Conservation (phyloP, 2,113 vertebrate genomes). For the Embiotoca jacksoni region DNA sequence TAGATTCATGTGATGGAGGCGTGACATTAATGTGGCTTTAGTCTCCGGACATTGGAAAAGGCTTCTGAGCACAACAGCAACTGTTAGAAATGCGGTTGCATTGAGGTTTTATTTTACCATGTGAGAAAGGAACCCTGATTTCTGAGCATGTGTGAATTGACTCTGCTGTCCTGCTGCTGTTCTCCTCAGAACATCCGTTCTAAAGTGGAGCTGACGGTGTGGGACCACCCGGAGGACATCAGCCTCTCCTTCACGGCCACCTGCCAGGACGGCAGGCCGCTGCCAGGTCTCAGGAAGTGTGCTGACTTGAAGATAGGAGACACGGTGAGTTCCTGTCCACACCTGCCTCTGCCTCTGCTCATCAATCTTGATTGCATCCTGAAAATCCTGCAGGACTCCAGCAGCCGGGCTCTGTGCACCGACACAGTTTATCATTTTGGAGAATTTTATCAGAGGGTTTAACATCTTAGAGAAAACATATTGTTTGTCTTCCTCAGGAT, state of each 20-base stretch:
- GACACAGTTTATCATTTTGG: no score
- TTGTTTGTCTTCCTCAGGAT: no score
- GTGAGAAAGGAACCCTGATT: no score
- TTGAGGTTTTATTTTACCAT: no score
- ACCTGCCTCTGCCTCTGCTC: not conserved
- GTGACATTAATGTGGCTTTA: no score
- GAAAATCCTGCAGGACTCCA: not conserved
- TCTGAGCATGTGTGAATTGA: no score
- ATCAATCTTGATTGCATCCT: not conserved
- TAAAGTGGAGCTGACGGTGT: conserved; percentile 95
- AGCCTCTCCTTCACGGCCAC: conserved; percentile 93
- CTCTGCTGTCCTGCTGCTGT: not conserved
- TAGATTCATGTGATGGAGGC: no score
- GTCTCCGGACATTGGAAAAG: no score
- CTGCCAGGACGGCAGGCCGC: conserved; percentile 92
- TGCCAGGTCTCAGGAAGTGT: conserved; percentile 92
- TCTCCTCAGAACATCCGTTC: conserved; percentile 93
- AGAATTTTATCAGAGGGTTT: no score
- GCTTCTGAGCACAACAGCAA: no score
- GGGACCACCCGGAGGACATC: conserved; percentile 95
- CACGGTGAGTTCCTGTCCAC: conserved; percentile 87
- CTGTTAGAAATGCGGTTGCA: no score
- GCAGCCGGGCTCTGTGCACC: not conserved
- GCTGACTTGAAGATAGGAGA: conserved; percentile 96
- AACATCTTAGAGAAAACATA: no score